These are phyloP conservation scores for Drosophila hydei DNA, from an alignment of 1,140 invertebrate genomes.

Conservation along the genomic window DNA sequence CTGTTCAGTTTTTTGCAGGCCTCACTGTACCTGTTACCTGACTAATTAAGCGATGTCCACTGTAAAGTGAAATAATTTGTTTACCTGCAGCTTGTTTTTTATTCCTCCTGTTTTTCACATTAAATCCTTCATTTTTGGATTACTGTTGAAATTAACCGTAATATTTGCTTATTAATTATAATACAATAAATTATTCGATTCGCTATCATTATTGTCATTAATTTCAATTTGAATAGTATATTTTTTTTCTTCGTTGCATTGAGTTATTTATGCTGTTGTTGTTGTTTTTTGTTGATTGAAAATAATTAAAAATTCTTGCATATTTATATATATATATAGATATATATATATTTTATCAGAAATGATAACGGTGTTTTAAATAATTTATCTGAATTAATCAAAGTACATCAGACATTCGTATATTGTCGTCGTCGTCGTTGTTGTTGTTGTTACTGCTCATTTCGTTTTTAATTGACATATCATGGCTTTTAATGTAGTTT, in stretches of 20 bases:
- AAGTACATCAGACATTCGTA: not conserved
- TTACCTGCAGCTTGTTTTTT: conserved; percentile 3
- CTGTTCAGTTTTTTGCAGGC: conserved; percentile 20
- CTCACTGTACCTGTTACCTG: conserved; percentile 24
- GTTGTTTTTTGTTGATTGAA: not conserved
- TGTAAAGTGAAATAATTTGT: conserved; percentile 26
- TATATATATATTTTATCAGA: not conserved
- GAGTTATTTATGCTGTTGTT: not conserved
- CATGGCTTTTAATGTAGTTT: not conserved
- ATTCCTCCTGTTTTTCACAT: not conserved
- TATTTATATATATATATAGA: too few relatives aligned
- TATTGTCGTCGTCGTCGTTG: not conserved
- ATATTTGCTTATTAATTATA: conserved; percentile 35
- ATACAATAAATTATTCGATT: conserved; percentile 32
- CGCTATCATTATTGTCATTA: conserved; percentile 13
- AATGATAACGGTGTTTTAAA: not conserved
- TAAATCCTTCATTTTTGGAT: conserved; percentile 4
- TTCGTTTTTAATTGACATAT: conserved; percentile 9
- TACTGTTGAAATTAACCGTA: not conserved
- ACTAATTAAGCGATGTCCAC: conserved; percentile 27
- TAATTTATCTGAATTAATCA: conserved; percentile 11
- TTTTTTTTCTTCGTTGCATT: not conserved
- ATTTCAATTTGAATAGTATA: conserved; percentile 11
- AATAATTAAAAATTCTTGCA: not conserved
- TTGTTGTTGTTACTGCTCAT: not conserved